These are phyloP conservation scores for Aspidiotus destructor DNA, from an alignment of 2,888 invertebrate species.

Conservation along the genomic window DNA sequence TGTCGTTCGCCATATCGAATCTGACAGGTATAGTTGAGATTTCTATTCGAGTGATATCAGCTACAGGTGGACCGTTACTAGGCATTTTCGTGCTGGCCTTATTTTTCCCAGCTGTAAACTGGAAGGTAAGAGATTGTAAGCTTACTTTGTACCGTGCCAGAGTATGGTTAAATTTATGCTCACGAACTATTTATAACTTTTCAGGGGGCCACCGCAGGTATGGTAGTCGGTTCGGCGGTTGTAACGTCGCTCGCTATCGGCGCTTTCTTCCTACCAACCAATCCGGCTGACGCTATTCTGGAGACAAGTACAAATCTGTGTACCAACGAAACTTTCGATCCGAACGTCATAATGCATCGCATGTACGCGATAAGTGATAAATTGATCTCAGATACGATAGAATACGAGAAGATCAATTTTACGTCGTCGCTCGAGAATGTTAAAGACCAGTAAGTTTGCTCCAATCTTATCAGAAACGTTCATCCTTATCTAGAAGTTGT, in stretches of 20 bases:
- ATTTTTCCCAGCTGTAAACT: constrained; percentile 70
- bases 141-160: background rate
- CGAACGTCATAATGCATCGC: constrained; percentile 39
- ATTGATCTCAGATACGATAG: too few species aligned
- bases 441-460: constrained; percentile 10
- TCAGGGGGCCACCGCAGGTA: constrained; percentile 65
- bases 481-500: too few species aligned
- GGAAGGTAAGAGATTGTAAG: constrained; percentile 49
- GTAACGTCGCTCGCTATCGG: constrained; percentile 70
- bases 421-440: too few species aligned
- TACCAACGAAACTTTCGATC: constrained; percentile 54
- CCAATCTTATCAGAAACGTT: too few species aligned
- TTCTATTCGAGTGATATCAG: constrained; percentile 70
- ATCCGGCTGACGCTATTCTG: constrained; percentile 47
- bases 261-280: constrained; percentile 53
- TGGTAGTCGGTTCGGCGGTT: constrained; percentile 62
- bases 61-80: constrained; percentile 71
- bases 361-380: background rate
- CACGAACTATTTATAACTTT: background rate
- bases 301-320: constrained; percentile 55
- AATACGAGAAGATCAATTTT: too few species aligned
- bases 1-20: constrained; percentile 66
- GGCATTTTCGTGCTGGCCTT: constrained; percentile 77
- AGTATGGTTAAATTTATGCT: background rate
- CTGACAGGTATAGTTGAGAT: constrained; percentile 75